Evolutionary conservation across 2,888 invertebrate species (phyloP).

Genomic region (Trissolcus brochymenae): DNA sequence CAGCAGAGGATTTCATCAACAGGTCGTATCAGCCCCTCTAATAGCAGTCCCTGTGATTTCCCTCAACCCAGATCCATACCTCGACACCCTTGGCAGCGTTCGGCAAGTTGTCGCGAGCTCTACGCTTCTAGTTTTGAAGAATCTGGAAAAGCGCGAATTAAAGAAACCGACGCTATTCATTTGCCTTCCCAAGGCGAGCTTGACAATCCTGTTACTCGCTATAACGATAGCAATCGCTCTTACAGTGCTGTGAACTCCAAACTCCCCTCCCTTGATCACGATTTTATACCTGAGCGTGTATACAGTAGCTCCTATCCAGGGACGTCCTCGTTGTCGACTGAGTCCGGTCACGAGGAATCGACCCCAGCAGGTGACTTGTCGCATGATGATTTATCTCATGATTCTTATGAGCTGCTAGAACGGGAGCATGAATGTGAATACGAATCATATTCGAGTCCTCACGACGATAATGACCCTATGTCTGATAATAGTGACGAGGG

Average conservation of each 20-base stretch:
- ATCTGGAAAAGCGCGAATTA: constrained; percentile 80
- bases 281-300: constrained; percentile 83
- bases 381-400: constrained; percentile 91
- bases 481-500: constrained; percentile 74
- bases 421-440: constrained; percentile 78
- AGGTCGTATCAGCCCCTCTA: constrained; percentile 77
- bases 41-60: constrained; percentile 76
- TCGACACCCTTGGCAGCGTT: constrained; percentile 84
- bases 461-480: constrained; percentile 68
- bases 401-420: constrained; percentile 90
- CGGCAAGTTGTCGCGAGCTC: constrained; percentile 89
- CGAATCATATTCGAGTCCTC: constrained; percentile 73
- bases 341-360: constrained; percentile 80
- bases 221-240: constrained; percentile 83
- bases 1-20: constrained; percentile 75
- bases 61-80: constrained; percentile 75
- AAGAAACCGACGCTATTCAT: constrained; percentile 62
- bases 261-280: constrained; percentile 82
- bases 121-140: constrained; percentile 87
- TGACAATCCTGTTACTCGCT: constrained; percentile 85
- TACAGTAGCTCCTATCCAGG: constrained; percentile 93
- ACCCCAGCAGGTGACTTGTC: constrained; percentile 83
- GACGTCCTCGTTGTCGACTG: constrained; percentile 82
- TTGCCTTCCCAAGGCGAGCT: constrained; percentile 77
- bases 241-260: constrained; percentile 82